A percentile compares a stretch with the other conserved stretches of the same genome.
Conservation (phyloP, 2,113 vertebrate species). For the Peromyscus leucopus region DNA sequence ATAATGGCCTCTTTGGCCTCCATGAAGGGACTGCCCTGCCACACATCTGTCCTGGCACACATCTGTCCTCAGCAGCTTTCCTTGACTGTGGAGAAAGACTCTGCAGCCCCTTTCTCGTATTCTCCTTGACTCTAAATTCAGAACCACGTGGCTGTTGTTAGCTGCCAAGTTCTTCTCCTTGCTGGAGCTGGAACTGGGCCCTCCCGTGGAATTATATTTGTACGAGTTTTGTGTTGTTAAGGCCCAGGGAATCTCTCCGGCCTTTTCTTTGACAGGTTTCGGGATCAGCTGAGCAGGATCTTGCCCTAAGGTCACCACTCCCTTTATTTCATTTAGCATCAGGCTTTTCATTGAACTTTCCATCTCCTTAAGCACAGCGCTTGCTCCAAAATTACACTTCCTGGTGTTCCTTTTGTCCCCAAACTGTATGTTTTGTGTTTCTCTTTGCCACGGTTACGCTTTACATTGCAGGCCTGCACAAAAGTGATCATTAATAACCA, state of each 20-base stretch:
- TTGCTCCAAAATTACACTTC: not conserved
- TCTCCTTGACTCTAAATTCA: not conserved
- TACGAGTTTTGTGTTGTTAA: not conserved
- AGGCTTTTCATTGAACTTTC: not conserved
- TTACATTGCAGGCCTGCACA: not conserved
- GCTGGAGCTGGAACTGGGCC: not conserved
- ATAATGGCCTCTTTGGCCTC: not conserved
- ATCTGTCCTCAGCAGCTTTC: not conserved
- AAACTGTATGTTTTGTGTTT: not conserved
- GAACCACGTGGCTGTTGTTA: not conserved
- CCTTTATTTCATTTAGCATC: not conserved
- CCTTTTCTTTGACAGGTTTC: not conserved
- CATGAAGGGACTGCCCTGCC: not conserved
- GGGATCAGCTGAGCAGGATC: not conserved
- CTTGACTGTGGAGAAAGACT: not conserved
- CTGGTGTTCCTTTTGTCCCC: not conserved
- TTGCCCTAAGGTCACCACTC: not conserved
- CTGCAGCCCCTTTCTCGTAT: not conserved
- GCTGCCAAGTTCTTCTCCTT: not conserved
- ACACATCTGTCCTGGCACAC: not conserved
- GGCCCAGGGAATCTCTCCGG: not conserved
- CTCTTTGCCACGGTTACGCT: not conserved
- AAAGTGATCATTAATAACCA: not conserved
- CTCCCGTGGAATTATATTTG: not conserved
- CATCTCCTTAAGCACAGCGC: not conserved